Conservation (phyloP, 2,113 vertebrate genomes). For the Oreochromis aureus region DNA sequence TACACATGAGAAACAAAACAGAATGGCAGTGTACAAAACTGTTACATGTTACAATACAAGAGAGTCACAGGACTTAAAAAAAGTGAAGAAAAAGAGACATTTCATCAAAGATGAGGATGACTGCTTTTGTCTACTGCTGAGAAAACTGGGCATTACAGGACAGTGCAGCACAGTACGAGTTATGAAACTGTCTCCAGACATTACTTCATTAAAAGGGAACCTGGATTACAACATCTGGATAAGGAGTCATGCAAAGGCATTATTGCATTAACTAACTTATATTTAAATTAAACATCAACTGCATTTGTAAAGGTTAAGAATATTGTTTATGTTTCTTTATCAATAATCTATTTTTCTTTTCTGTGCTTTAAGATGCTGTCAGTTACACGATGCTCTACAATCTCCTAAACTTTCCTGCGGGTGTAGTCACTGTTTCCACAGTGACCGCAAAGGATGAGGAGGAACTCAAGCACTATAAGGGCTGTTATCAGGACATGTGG, state of each 20-base stretch:
- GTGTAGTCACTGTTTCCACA: conserved; percentile 79
- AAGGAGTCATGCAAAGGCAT: rapidly evolving
- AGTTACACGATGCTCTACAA: conserved; percentile 78
- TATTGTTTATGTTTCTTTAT: rapidly evolving
- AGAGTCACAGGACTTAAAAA: too few relatives aligned
- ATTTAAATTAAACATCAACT: background rate
- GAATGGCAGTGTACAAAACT: too few relatives aligned
- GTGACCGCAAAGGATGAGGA: conserved; percentile 82
- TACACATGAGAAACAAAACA: too few relatives aligned
- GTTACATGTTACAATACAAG: too few relatives aligned
- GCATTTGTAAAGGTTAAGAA: background rate
- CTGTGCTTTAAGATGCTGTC: conserved; percentile 48
- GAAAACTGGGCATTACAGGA: too few relatives aligned
- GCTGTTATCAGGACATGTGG: conserved; percentile 73
- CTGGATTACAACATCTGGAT: background rate
- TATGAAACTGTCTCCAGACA: too few relatives aligned
- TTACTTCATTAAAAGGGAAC: background rate
- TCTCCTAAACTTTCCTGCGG: conserved; percentile 80
- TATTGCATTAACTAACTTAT: background rate
- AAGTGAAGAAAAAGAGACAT: too few relatives aligned
- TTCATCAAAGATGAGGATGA: too few relatives aligned
- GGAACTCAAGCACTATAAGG: conserved; percentile 71
- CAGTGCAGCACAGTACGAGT: too few relatives aligned
- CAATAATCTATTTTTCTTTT: background rate
- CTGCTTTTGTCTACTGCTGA: too few relatives aligned